phyloP scores from a whole-genome alignment of 1,140 invertebrate genomes.

The Lethrus apterus region DNA sequence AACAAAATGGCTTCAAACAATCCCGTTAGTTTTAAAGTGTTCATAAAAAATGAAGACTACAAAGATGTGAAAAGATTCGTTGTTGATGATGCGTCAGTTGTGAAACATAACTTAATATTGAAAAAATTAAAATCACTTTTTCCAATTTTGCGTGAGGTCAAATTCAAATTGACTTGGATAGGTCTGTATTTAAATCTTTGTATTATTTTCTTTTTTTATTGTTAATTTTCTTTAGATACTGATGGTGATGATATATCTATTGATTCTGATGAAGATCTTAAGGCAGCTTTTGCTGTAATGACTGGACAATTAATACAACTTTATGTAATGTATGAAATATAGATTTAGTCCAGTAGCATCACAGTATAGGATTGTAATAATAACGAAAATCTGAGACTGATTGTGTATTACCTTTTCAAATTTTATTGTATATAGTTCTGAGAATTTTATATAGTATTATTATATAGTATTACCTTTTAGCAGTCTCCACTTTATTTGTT shows the following conservation, averaged over 20 bases:
- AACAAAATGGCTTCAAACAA: too few relatives aligned
- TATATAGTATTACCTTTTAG: too few relatives aligned
- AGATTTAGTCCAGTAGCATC: slow-evolving; percentile 15
- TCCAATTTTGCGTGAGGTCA: slow-evolving; percentile 11
- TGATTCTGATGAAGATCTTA: slow-evolving; percentile 24
- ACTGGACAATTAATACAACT: slow-evolving; percentile 17
- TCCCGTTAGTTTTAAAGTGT: slow-evolving; percentile 16
- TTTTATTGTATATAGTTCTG: too few relatives aligned
- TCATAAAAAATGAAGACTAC: slow-evolving; percentile 1
- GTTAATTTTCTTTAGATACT: slow-evolving; percentile 15
- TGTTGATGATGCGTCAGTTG: slow-evolving; percentile 17
- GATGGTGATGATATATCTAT: slow-evolving; percentile 25
- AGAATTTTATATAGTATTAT: too few relatives aligned
- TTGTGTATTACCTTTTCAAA: slow-evolving; percentile 7
- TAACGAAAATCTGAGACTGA: slow-evolving; percentile 12
- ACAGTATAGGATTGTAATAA: too few relatives aligned
- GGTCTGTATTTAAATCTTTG: slow-evolving; percentile 15
- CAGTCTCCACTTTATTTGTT: too few relatives aligned
- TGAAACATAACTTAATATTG: slow-evolving; percentile 20
- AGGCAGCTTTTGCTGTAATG: slow-evolving; percentile 24
- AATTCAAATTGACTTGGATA: slow-evolving; percentile 24
- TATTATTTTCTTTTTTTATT: not conserved
- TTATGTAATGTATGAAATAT: slow-evolving; percentile 34
- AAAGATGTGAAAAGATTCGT: slow-evolving; percentile 15
- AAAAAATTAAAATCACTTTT: slow-evolving; percentile 24